Conservation (phyloP, 2,888 invertebrate genomes). For the Furcula furcula region DNA sequence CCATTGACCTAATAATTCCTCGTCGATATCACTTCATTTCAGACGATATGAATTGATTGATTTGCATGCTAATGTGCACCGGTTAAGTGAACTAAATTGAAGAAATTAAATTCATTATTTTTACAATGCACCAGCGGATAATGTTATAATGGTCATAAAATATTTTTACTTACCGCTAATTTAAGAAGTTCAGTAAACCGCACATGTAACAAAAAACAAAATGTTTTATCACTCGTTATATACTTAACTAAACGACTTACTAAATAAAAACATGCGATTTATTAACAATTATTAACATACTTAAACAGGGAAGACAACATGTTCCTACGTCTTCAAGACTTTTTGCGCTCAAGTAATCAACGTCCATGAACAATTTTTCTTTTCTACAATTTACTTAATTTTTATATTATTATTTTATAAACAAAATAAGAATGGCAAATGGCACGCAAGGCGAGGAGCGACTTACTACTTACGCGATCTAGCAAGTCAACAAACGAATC, state of each 20-base stretch:
- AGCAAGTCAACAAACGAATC: conserved; percentile 45
- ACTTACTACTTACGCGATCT: conserved; percentile 45
- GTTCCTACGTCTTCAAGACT: conserved; percentile 68
- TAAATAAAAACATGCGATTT: conserved; percentile 2
- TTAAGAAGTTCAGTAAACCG: conserved; percentile 38
- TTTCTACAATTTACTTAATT: conserved; percentile 19
- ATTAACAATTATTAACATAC: conserved; percentile 32
- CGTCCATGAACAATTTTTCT: conserved; percentile 53
- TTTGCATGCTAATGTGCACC: conserved; percentile 11
- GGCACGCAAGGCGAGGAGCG: conserved; percentile 44
- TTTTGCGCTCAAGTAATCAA: conserved; percentile 58
- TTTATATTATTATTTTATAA: conserved; percentile 22
- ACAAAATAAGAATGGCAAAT: conserved; percentile 34
- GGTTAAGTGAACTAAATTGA: not conserved
- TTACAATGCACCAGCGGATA: not conserved
- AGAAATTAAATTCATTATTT: conserved; percentile 1
- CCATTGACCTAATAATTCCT: conserved; percentile 73
- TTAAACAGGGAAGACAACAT: conserved; percentile 72
- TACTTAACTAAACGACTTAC: conserved; percentile 1
- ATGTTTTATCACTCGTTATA: conserved; percentile 9
- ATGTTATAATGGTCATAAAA: not conserved
- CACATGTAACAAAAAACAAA: conserved; percentile 72
- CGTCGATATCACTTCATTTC: conserved; percentile 50
- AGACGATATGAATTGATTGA: conserved; percentile 23
- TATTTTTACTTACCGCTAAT: conserved; percentile 65